Evolutionary conservation across 1,140 invertebrate genomes (phyloP), one percentile per base, ranked within the genome.

Genomic region (Hypsibius dujardini): DNA sequence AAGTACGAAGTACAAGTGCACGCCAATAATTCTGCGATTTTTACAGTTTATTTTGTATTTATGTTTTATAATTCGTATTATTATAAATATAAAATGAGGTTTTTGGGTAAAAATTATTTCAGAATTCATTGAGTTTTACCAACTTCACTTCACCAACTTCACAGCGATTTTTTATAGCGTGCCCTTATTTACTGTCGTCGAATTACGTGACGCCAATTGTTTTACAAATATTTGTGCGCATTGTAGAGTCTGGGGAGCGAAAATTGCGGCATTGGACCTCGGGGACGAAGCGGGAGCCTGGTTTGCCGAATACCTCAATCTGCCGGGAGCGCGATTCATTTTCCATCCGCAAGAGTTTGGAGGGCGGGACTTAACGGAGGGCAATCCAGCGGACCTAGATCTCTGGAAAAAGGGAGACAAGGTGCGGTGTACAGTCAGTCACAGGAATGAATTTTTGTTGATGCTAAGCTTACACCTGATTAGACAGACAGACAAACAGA

Each of bases 361-460:
- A 12, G 50, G 50, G n/a, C 50, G 50, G 50, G 50, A n/a, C 7
- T 7, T n/a, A 56, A 56, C 50, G 50, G 50, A 56, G n/a, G 50
- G 7, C 7, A 56, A 56, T 56, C 7, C 7, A 12, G 50, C 50
- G 28, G 28, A 28, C 50, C 7, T 56, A n/a, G n/a, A 56, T 7
- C n/a, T 56, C 50, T 56, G 50, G 50, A 56, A 56, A n/a, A n/a
- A 56, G n/a, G 50, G 50, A 7, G 50, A 56, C n/a, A 56, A 56
- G n/a, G 50, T 56, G 28, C 28, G 28, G 28, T 28, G 28, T 28
- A 28, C 28, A 28, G 28, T 28, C 28, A 28, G 28, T 28, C 28
- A 28, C 28, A 28, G 28, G 28, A 28, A 28, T 28, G 28, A 28
- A 28, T 28, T 28, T 28, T 28, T 28, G 28, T 28, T 28, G 28